Base-by-base conservation (phyloP, 1,140 invertebrate genomes). In the Brachionus rubens region DNA sequence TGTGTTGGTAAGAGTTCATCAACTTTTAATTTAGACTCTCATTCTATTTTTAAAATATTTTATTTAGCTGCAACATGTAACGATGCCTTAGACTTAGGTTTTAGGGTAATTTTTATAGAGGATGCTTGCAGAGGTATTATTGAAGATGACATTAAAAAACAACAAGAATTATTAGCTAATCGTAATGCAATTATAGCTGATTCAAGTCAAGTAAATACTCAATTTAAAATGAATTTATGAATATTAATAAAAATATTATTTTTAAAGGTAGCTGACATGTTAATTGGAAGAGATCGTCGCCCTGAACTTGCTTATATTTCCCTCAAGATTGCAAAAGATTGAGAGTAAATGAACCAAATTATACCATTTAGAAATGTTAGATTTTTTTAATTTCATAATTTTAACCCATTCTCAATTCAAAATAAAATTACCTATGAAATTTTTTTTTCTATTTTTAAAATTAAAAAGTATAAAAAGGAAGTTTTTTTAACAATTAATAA, bases 1-100 rank as follows among this genome's bases (percentile, higher is more conserved):
- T 98, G 96, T 83, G 96, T 98, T 79, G 92, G 91, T 89, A 91
- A 91, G 6, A 94, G 92, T 1, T 91, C 92, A n/a, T 88, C 89
- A 0, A n/a, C n/a, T n/a, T n/a, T n/a, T n/a, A n/a, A n/a, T n/a
- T n/a, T n/a, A n/a, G n/a, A n/a, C n/a, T n/a, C n/a, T n/a, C n/a
- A n/a, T n/a, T n/a, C n/a, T n/a, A n/a, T n/a, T n/a, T n/a, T n/a
- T n/a, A n/a, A n/a, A 91, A 96, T 85, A 0, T 65, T 43, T 41
- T 46, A 1, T 24, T 0, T 26, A 65, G 90, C 92, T 0, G 50
- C 59, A 12, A 65, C 59, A 10, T 65, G 36, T 9, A 65, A 65
- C 43, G 59, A 65, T 43, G 59, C 59, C 24, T 28, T 94, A 3
- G 91, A 91, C 3, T 90, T 91, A 78, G 93, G 93, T 0, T 97